Conservation (phyloP, 2,888 invertebrate species). For the Lepidonotus clava region DNA sequence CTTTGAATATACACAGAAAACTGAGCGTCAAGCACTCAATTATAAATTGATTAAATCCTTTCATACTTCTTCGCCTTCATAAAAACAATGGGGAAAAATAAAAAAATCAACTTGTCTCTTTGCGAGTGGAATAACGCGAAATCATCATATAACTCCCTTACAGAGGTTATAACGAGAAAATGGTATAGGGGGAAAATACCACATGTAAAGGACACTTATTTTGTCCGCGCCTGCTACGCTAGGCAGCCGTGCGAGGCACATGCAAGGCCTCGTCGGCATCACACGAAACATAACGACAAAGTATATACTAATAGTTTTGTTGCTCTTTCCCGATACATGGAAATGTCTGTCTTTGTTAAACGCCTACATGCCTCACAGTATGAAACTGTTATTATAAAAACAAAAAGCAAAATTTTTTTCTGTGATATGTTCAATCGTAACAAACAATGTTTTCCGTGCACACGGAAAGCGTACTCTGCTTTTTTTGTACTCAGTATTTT, state of each 20-base stretch:
- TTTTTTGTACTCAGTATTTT: not conserved
- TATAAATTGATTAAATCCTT: not conserved
- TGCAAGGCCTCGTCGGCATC: not conserved
- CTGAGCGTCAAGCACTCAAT: not conserved
- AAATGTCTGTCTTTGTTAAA: slow-evolving; percentile 34
- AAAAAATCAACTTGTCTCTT: not conserved
- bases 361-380: slow-evolving; percentile 33
- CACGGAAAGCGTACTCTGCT: not conserved
- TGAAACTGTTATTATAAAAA: slow-evolving; percentile 11
- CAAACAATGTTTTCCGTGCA: slow-evolving; percentile 24
- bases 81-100: not conserved
- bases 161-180: not conserved
- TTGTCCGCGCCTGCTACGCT: not conserved
- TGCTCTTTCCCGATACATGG: slow-evolving; percentile 31
- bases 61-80: not conserved
- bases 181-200: not conserved
- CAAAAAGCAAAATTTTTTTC: not conserved
- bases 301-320: not conserved
- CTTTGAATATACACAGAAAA: slow-evolving; percentile 33
- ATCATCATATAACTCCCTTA: not conserved
- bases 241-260: not conserved
- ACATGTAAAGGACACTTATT: not conserved
- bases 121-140: slow-evolving; percentile 14
- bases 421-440: slow-evolving; percentile 47
- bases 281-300: not conserved